phyloP scores from a whole-genome alignment of 2,113 vertebrate genomes.

The Picathartes gymnocephalus region DNA sequence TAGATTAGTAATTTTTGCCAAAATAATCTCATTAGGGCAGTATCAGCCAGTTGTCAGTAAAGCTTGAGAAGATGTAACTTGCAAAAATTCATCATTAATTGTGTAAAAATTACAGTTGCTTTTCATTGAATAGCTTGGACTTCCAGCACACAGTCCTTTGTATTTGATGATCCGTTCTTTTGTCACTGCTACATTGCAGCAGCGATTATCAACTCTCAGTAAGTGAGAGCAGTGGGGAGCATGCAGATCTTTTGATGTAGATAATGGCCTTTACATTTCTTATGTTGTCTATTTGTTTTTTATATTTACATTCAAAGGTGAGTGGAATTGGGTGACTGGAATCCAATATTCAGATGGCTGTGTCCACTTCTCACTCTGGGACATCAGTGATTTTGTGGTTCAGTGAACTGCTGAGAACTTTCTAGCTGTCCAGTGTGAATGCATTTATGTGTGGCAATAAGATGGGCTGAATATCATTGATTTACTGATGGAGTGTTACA shows the following conservation, averaged over 20 bases:
- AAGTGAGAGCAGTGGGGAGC: neutral
- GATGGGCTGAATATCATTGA: neutral
- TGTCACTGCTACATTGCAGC: neutral
- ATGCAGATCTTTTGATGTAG: neutral
- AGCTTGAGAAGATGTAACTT: neutral
- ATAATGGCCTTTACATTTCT: neutral
- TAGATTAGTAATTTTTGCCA: neutral
- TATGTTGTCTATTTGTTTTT: neutral
- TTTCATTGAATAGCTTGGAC: neutral
- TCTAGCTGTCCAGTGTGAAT: neutral
- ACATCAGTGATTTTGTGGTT: neutral
- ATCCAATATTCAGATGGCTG: neutral
- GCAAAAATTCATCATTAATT: neutral
- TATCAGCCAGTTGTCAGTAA: neutral
- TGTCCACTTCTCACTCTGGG: neutral
- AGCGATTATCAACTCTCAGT: neutral
- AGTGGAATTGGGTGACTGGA: neutral
- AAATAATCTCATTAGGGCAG: neutral
- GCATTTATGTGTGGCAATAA: neutral
- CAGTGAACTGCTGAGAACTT: neutral
- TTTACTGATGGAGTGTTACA: neutral
- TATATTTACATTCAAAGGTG: neutral
- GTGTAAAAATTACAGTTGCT: neutral
- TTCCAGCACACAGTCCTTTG: neutral
- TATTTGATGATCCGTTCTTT: neutral